phyloP scores from a whole-genome alignment of 2,888 invertebrate genomes.

The Camponotus fellah region DNA sequence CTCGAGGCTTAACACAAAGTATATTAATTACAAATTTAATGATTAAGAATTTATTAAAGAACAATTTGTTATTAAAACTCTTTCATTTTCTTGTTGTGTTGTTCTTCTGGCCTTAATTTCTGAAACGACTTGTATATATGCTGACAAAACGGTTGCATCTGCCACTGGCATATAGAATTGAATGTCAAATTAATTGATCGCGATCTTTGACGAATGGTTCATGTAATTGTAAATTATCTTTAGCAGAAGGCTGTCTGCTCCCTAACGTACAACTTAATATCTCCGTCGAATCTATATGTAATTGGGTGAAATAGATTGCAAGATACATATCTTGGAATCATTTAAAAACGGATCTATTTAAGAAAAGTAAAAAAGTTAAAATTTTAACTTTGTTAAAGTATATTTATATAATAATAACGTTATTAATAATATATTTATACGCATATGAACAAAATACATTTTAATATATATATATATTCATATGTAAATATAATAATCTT shows the following conservation, averaged over 20 bases:
- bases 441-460: not conserved
- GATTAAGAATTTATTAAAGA: not conserved
- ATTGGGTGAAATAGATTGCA: conserved; percentile 13
- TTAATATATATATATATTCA: not conserved
- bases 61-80: not conserved
- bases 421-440: not conserved
- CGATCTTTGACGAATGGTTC: conserved; percentile 60
- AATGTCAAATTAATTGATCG: conserved; percentile 77
- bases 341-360: not conserved
- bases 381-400: not conserved
- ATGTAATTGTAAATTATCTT: conserved; percentile 53
- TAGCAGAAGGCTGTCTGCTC: conserved; percentile 27
- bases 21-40: not conserved
- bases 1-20: not conserved
- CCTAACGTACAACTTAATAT: conserved; percentile 34
- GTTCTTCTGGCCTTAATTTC: not conserved
- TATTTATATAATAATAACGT: not conserved
- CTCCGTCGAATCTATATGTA: conserved; percentile 31
- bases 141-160: conserved; percentile 69
- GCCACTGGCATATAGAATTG: conserved; percentile 75
- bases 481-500: not conserved
- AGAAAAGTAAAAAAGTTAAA: conserved; percentile 12
- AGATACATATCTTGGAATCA: conserved; percentile 23
- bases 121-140: conserved; percentile 1
- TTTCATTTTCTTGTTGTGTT: not conserved